Evolutionary conservation across 2,888 invertebrate species (phyloP).

Genomic region (Acanthosepion pharaonis): DNA sequence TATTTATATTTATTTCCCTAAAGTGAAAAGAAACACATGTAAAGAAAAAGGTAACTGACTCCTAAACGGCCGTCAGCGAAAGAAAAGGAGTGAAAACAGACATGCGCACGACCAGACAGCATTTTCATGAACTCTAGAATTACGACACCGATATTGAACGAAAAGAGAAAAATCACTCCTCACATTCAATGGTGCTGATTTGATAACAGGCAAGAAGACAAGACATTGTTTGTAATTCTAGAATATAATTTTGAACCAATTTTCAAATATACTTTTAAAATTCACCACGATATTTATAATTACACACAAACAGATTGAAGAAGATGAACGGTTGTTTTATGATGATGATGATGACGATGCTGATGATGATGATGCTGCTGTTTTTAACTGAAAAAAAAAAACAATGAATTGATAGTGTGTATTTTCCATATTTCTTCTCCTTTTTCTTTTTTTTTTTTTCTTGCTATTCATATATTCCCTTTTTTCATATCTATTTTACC

Average conservation of each 20-base stretch:
- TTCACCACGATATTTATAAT: background rate
- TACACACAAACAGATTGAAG: background rate
- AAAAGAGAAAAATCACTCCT: background rate
- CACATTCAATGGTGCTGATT: background rate
- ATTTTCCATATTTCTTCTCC: background rate
- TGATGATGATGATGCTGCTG: background rate
- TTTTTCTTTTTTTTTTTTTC: background rate
- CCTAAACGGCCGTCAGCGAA: too few species aligned
- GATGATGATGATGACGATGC: background rate
- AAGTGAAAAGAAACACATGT: background rate
- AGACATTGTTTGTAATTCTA: background rate
- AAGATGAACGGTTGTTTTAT: background rate
- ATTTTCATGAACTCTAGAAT: background rate
- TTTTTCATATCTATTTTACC: constrained; percentile 34
- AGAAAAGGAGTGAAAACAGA: background rate
- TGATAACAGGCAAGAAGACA: background rate
- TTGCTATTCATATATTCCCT: background rate
- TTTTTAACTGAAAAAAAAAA: background rate
- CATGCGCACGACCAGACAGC: background rate
- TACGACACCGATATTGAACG: background rate
- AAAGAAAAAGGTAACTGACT: too few species aligned
- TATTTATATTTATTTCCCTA: background rate
- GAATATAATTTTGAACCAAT: background rate
- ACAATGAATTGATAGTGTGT: background rate
- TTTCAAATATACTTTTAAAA: background rate